These are phyloP conservation scores for Triplophysa dalaica DNA, from an alignment of 2,113 vertebrate genomes.

Conservation along the genomic window DNA sequence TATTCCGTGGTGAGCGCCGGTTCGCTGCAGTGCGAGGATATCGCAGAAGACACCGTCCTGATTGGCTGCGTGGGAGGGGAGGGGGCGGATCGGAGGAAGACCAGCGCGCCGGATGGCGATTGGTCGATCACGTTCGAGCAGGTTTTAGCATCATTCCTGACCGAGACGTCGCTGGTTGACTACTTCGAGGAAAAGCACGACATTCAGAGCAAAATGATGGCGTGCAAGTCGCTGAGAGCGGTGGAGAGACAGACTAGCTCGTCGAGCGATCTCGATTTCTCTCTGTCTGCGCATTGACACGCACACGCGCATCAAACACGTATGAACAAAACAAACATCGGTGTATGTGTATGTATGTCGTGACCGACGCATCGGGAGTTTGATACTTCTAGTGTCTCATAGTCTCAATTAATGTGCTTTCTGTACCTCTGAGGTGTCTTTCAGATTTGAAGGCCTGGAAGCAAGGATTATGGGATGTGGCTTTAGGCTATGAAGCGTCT, in stretches of 20 bases:
- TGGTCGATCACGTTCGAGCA: constrained; percentile 98
- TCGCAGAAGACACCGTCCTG: constrained; percentile 85
- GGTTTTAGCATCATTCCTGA: constrained; percentile 93
- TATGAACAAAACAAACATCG: constrained; percentile 4
- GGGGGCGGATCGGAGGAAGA: constrained; percentile 62
- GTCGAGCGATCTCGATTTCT: constrained; percentile 85
- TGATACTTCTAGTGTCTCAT: constrained; percentile 12
- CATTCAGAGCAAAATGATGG: constrained; percentile 78
- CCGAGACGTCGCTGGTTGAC: constrained; percentile 88
- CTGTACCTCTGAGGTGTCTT: not conserved
- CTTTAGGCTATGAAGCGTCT: not conserved
- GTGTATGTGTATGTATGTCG: constrained; percentile 14
- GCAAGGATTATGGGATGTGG: constrained; percentile 24
- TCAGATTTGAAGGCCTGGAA: not conserved
- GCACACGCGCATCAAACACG: constrained; percentile 36
- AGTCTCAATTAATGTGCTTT: too few relatives aligned
- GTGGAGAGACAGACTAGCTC: constrained; percentile 89
- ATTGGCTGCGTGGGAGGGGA: constrained; percentile 70
- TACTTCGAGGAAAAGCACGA: constrained; percentile 91
- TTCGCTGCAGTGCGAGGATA: constrained; percentile 89
- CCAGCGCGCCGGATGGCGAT: constrained; percentile 81
- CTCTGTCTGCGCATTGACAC: constrained; percentile 61
- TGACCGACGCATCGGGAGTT: not conserved
- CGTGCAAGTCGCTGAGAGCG: constrained; percentile 80
- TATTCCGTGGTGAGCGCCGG: constrained; percentile 89